A percentile compares a stretch with the other conserved stretches of the same genome.
Conservation (phyloP, 2,113 vertebrate genomes). For the Pollachius pollachius region DNA sequence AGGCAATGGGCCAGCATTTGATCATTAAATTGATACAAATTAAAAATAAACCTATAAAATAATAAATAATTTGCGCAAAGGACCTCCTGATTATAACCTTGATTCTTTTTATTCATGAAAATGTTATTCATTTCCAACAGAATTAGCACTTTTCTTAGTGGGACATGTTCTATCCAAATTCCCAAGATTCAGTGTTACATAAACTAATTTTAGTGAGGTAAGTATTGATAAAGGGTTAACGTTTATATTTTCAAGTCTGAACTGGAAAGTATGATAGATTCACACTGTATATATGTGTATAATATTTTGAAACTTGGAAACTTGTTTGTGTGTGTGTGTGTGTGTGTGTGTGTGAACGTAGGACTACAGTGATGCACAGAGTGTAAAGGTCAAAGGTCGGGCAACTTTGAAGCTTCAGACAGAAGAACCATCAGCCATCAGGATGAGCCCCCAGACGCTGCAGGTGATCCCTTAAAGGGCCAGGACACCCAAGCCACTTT, state of each 20-base stretch:
- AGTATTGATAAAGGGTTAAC: too few species aligned
- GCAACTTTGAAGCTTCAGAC: conserved; percentile 82
- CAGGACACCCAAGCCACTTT: too few species aligned
- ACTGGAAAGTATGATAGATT: background rate
- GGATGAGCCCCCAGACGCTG: conserved; percentile 72
- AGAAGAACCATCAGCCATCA: conserved; percentile 67
- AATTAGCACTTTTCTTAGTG: conserved; percentile 3
- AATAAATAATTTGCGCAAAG: background rate
- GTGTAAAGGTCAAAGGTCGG: conserved; percentile 69
- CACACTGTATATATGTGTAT: too few species aligned
- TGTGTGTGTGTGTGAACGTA: conserved; percentile 45
- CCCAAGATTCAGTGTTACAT: too few species aligned
- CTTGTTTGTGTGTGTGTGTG: conserved; percentile 1
- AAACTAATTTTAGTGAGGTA: too few species aligned
- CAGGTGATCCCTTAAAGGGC: conserved; percentile 57
- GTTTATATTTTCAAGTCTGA: too few species aligned
- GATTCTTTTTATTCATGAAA: conserved; percentile 1
- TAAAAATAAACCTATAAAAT: background rate
- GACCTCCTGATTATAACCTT: background rate
- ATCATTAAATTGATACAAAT: background rate
- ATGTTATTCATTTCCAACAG: conserved; percentile 9
- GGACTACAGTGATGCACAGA: conserved; percentile 79
- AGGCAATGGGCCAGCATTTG: background rate
- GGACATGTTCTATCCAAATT: too few species aligned
- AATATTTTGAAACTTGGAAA: too few species aligned